phyloP scores from a whole-genome alignment of 2,888 invertebrate species.

The Thymelicus sylvestris region DNA sequence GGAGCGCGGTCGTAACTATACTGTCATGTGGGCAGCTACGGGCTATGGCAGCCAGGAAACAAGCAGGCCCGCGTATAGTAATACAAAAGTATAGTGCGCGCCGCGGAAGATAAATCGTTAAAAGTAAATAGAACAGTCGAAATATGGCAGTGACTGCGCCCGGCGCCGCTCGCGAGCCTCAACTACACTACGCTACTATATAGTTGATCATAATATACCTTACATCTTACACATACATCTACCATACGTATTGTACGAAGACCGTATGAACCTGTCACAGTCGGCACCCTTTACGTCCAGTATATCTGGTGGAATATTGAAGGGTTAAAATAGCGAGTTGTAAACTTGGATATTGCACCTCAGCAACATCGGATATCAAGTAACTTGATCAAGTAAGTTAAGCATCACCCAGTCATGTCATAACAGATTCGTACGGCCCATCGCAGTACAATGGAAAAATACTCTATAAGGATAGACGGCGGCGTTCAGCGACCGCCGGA shows the following conservation, averaged over 20 bases:
- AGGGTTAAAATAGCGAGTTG: too few species aligned
- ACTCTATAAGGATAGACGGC: constrained; percentile 34
- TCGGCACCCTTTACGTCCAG: not conserved
- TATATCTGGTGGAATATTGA: too few species aligned
- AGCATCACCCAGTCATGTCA: too few species aligned
- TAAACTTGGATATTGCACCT: too few species aligned
- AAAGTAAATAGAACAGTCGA: constrained; percentile 55
- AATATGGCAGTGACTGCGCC: constrained; percentile 60
- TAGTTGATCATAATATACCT: not conserved
- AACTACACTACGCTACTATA: constrained; percentile 3
- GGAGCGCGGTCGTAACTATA: too few species aligned
- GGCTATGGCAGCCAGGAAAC: too few species aligned
- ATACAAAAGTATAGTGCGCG: constrained; percentile 1
- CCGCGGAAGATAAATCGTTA: constrained; percentile 33
- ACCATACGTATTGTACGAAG: constrained; percentile 25
- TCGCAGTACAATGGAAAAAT: constrained; percentile 41
- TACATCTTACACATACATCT: constrained; percentile 20
- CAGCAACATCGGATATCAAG: too few species aligned
- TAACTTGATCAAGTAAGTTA: too few species aligned
- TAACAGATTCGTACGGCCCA: not conserved
- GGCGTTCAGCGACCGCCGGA: constrained; percentile 26
- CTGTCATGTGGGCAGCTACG: too few species aligned
- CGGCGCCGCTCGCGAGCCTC: constrained; percentile 10
- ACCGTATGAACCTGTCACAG: constrained; percentile 17
- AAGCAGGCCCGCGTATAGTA: not conserved